These are phyloP conservation scores for Heliocidaris erythrogramma DNA, from an alignment of 35 echinoderm and acorn worm species.

Conservation along the genomic window DNA sequence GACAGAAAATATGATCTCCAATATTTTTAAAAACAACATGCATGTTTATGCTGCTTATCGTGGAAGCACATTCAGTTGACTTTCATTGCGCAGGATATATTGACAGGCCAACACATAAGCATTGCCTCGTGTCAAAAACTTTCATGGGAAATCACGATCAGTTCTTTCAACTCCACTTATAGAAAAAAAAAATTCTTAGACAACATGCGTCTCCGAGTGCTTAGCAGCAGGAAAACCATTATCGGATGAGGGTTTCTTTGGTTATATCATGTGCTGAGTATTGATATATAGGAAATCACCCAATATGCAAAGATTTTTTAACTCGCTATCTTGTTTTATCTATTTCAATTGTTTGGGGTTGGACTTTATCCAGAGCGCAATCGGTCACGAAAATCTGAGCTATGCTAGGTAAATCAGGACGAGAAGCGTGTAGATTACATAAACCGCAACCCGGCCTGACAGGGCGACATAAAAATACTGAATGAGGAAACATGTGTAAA, in stretches of 20 bases:
- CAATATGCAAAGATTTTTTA: background rate
- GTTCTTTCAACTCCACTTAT: background rate
- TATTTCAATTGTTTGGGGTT: background rate
- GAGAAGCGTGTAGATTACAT: background rate
- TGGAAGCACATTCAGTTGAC: no score
- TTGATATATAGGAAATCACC: background rate
- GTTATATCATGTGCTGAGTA: background rate
- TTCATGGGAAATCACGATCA: background rate
- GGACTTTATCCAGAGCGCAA: background rate
- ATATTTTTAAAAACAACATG: no score
- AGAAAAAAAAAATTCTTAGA: background rate
- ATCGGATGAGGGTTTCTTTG: background rate
- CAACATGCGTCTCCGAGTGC: background rate
- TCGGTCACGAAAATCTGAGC: background rate
- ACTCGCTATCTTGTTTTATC: background rate
- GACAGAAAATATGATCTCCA: no score
- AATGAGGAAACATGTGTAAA: no score
- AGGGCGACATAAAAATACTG: no score
- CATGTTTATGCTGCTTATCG: no score
- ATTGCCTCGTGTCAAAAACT: background rate
- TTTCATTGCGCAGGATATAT: no score
- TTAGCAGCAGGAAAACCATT: background rate
- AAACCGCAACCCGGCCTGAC: background rate
- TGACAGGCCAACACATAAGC: no score
- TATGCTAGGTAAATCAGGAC: no score